Conservation (phyloP, 2,113 vertebrate species). For the Motacilla tschutschensis region DNA sequence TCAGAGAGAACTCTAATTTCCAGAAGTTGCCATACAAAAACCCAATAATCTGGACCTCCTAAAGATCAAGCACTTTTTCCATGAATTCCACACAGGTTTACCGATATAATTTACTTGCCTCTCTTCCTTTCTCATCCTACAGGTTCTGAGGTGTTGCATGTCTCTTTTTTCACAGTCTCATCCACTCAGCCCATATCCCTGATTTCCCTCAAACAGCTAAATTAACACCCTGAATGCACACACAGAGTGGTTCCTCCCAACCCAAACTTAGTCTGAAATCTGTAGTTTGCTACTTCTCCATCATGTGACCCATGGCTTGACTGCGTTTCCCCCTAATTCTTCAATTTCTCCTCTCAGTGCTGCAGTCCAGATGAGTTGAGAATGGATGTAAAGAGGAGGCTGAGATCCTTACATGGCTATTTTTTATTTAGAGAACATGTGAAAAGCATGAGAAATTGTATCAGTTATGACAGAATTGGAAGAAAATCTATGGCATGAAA, state of each 20-base stretch:
- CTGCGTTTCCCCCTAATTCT: not conserved
- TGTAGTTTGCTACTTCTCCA: not conserved
- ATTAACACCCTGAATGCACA: not conserved
- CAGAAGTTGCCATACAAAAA: not conserved
- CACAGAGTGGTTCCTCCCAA: not conserved
- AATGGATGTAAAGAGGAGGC: not conserved
- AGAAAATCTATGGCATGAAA: not conserved
- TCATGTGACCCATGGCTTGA: not conserved
- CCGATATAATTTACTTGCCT: not conserved
- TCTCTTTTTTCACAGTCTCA: not conserved
- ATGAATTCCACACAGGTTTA: not conserved
- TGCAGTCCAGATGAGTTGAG: not conserved
- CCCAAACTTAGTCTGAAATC: not conserved
- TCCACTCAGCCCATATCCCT: rapidly evolving
- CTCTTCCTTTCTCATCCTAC: not conserved
- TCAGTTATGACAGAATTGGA: not conserved
- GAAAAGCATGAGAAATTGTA: not conserved
- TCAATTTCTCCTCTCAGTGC: not conserved
- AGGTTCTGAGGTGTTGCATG: not conserved
- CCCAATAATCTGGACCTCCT: not conserved
- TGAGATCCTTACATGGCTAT: not conserved
- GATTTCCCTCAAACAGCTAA: not conserved
- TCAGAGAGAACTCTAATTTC: not conserved
- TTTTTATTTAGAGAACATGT: not conserved
- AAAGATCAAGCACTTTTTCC: not conserved